Evolutionary conservation across 2,888 invertebrate species (phyloP).

Genomic region (Lomographa bimaculata): DNA sequence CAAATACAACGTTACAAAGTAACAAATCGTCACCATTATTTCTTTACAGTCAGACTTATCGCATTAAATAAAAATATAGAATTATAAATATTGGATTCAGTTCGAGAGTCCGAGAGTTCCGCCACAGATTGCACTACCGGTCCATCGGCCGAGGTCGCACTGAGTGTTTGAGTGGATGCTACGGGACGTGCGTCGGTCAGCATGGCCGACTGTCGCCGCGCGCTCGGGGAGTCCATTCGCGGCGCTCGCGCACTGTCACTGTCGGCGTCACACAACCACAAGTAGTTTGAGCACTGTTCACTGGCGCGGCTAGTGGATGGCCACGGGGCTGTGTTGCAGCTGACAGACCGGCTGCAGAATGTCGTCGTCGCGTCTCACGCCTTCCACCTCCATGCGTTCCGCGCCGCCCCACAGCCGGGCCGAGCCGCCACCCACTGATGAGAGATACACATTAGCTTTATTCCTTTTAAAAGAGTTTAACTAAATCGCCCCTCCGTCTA

Average conservation of each 20-base stretch:
- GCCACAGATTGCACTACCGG: conserved; percentile 6
- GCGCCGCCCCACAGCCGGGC: conserved; percentile 71
- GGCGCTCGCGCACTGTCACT: conserved; percentile 5
- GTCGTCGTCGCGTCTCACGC: conserved; percentile 70
- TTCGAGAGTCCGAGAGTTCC: conserved; percentile 47
- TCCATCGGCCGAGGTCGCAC: no score
- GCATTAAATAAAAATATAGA: conserved; percentile 81
- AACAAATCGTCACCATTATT: conserved; percentile 69
- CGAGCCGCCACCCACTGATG: conserved; percentile 51
- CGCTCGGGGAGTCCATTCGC: conserved; percentile 1
- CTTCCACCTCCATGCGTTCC: conserved; percentile 89
- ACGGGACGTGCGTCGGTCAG: no score
- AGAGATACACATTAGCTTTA: conserved; percentile 18
- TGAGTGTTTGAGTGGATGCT: no score
- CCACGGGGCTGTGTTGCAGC: conserved; percentile 96
- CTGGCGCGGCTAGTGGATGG: conserved; percentile 86
- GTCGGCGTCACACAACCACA: conserved; percentile 2
- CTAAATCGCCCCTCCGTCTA: no score
- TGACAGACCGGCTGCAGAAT: conserved; percentile 92
- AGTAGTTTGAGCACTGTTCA: conserved; percentile 5
- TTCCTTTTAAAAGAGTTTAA: no score
- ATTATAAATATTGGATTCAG: conserved; percentile 77
- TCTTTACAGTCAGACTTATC: conserved; percentile 80
- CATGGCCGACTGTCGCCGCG: neutral
- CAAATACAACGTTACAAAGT: conserved; percentile 66